phyloP scores from a whole-genome alignment of 2,888 invertebrate species.

The Anticlea derivata region DNA sequence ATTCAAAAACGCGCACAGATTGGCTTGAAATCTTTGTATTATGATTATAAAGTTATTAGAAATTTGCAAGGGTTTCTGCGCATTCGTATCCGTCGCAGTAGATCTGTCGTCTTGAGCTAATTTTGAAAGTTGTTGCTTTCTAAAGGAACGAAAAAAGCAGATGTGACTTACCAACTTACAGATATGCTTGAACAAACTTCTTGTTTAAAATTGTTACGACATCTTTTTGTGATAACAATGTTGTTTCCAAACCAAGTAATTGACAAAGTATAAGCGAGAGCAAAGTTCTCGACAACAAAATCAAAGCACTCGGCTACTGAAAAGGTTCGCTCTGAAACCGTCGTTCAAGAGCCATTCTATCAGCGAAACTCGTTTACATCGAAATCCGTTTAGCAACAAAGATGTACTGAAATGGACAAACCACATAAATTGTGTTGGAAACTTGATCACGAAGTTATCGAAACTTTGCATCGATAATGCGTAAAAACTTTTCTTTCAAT shows the following conservation, averaged over 20 bases:
- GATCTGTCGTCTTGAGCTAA: too few relatives aligned
- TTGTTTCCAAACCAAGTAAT: not conserved
- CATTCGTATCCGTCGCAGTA: too few relatives aligned
- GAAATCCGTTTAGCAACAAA: constrained; percentile 15
- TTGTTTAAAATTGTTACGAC: too few relatives aligned
- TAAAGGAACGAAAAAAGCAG: too few relatives aligned
- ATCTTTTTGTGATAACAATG: too few relatives aligned
- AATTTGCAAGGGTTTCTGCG: too few relatives aligned
- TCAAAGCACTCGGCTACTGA: constrained; percentile 2
- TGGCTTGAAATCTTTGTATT: too few relatives aligned
- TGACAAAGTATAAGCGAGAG: not conserved
- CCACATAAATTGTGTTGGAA: constrained; percentile 3
- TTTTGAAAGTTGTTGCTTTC: too few relatives aligned
- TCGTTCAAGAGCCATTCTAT: not conserved
- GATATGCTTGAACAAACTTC: too few relatives aligned
- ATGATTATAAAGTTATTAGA: too few relatives aligned
- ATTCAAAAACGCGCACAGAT: too few relatives aligned
- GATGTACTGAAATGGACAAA: constrained; percentile 14
- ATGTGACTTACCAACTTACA: too few relatives aligned
- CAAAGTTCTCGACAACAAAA: constrained; percentile 10
- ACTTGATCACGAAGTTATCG: constrained; percentile 6
- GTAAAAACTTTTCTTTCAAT: constrained; percentile 9
- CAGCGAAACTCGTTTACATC: constrained; percentile 13
- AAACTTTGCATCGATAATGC: not conserved
- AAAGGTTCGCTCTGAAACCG: not conserved